Conservation (phyloP, 2,888 invertebrate species). For the Caenorhabditis parvicauda region DNA sequence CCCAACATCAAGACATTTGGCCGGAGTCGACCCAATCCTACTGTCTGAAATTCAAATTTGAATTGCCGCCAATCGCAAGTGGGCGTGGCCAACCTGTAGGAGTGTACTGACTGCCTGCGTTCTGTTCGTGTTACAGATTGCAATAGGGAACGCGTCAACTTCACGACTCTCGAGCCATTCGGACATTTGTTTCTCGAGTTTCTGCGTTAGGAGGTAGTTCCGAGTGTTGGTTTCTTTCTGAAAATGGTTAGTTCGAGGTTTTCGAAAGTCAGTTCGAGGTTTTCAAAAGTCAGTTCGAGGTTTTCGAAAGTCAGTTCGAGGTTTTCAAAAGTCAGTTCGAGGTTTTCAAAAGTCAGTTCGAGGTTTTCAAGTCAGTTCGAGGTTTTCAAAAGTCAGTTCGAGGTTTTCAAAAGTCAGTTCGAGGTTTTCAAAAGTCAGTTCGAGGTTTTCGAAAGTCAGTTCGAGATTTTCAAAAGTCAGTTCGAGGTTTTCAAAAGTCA, state of each 20-base stretch:
- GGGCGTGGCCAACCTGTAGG: slow-evolving; percentile 9
- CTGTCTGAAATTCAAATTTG: too few relatives aligned
- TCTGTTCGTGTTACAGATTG: slow-evolving; percentile 21
- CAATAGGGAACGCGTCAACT: slow-evolving; percentile 23
- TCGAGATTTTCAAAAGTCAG: too few relatives aligned
- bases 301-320: not conserved
- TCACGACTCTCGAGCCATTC: slow-evolving; percentile 19
- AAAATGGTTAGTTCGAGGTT: not conserved
- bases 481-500: not conserved
- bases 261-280: not conserved
- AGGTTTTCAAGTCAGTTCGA: not conserved
- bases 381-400: not conserved
- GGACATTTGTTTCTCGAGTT: slow-evolving; percentile 29
- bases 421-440: not conserved
- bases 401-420: too few relatives aligned
- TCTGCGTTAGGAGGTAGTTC: slow-evolving; percentile 21
- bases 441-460: not conserved
- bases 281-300: not conserved
- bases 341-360: not conserved
- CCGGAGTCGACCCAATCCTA: slow-evolving; percentile 25
- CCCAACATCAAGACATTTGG: slow-evolving; percentile 38
- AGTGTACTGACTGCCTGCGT: slow-evolving; percentile 20
- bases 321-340: slow-evolving; percentile 1
- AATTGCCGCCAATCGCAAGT: too few relatives aligned
- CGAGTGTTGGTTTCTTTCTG: slow-evolving; percentile 23